Conservation (phyloP, 2,113 vertebrate genomes). For the Dendrocopos noguchii region DNA sequence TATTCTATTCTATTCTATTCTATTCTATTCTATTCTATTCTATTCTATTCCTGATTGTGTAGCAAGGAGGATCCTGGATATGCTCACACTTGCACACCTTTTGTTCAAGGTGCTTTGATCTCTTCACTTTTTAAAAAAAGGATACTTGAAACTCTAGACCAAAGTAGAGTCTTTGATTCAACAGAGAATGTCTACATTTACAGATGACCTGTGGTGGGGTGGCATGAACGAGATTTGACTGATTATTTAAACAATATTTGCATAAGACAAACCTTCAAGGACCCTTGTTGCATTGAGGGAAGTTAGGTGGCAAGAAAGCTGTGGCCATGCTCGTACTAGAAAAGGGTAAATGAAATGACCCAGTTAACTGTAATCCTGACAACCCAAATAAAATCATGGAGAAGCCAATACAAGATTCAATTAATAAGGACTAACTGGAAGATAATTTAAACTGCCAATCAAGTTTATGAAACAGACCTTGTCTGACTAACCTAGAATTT, state of each 20-base stretch:
- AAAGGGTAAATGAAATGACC: background rate
- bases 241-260: background rate
- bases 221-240: background rate
- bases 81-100: background rate
- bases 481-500: background rate
- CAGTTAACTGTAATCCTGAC: background rate
- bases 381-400: background rate
- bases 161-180: background rate
- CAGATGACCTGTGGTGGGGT: background rate
- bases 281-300: background rate
- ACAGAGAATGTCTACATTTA: background rate
- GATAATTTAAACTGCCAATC: background rate
- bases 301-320: background rate
- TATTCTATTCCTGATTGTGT: background rate
- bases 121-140: background rate
- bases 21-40: too few species aligned
- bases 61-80: background rate
- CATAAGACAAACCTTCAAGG: background rate
- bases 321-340: background rate
- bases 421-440: background rate
- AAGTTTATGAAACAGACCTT: background rate
- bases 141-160: background rate
- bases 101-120: background rate
- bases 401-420: background rate
- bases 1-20: too few species aligned